These are phyloP conservation scores for Rhizoglyphus robini DNA, from an alignment of 1,140 invertebrate species.

Conservation along the genomic window DNA sequence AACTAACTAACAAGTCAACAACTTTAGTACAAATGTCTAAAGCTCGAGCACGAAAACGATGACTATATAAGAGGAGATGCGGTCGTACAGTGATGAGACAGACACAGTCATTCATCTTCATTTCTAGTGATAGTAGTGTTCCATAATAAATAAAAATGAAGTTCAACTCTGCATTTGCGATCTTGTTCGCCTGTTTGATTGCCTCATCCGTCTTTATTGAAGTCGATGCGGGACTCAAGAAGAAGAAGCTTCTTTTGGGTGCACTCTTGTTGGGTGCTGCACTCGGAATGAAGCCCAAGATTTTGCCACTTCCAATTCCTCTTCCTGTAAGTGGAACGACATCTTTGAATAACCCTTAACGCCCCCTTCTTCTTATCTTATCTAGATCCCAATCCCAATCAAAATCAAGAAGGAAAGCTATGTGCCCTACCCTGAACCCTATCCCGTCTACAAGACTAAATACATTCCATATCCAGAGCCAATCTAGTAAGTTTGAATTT, in stretches of 20 bases:
- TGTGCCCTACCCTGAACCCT: not conserved
- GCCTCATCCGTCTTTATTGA: not conserved
- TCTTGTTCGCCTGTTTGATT: not conserved
- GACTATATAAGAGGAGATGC: no score
- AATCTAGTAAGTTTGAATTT: not conserved
- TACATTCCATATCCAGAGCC: not conserved
- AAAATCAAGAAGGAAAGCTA: not conserved
- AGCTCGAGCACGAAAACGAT: no score
- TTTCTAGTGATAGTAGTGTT: no score
- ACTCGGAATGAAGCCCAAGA: not conserved
- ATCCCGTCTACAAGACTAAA: not conserved
- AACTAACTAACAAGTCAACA: no score
- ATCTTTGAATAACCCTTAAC: not conserved
- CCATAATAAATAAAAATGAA: no score
- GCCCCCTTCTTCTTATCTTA: not conserved
- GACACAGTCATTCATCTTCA: no score
- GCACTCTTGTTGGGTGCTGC: not conserved
- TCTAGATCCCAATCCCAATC: constrained; percentile 15
- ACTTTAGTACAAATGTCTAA: no score
- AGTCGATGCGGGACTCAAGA: not conserved
- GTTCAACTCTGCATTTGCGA: not conserved
- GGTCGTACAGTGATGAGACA: no score
- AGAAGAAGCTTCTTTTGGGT: not conserved
- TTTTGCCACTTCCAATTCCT: not conserved
- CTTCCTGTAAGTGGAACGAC: not conserved